Evolutionary conservation across 2,797 vertebrate genomes (phyloP).

Genomic region (Coracias cyanogaster): DNA sequence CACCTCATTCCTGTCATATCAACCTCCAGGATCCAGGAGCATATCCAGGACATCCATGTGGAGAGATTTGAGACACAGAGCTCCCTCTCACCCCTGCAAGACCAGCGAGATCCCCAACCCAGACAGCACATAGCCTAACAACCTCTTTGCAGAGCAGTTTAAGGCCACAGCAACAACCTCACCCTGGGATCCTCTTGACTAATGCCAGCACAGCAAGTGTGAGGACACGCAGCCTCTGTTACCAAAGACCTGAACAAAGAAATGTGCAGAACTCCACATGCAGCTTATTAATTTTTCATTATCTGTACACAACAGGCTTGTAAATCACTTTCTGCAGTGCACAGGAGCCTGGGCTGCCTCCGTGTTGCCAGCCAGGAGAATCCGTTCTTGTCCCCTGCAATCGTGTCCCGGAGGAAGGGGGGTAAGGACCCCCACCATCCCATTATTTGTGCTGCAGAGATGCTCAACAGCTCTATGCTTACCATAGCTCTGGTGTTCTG

Average conservation of each 20-base stretch:
- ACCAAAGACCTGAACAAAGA: background rate
- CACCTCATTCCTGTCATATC: rapidly evolving
- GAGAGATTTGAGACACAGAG: too few species aligned
- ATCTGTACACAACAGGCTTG: background rate
- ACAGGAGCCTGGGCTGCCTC: background rate
- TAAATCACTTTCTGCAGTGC: background rate
- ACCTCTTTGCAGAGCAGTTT: background rate
- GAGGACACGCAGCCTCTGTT: rapidly evolving
- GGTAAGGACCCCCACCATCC: background rate
- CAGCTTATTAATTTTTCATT: background rate
- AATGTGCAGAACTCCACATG: rapidly evolving
- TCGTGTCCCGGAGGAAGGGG: rapidly evolving
- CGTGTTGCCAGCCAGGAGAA: background rate
- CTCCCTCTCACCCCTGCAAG: too few species aligned
- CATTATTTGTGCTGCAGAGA: rapidly evolving
- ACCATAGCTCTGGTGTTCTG: background rate
- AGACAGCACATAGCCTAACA: rapidly evolving
- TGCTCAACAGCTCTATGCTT: background rate
- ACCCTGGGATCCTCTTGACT: rapidly evolving
- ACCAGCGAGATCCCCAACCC: background rate
- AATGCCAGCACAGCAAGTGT: background rate
- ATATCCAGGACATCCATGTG: background rate
- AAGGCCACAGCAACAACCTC: background rate
- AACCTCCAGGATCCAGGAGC: rapidly evolving
- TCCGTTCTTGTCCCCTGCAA: background rate